Evolutionary conservation across 2,113 vertebrate genomes (phyloP).

Genomic region (Setophaga kirtlandii): DNA sequence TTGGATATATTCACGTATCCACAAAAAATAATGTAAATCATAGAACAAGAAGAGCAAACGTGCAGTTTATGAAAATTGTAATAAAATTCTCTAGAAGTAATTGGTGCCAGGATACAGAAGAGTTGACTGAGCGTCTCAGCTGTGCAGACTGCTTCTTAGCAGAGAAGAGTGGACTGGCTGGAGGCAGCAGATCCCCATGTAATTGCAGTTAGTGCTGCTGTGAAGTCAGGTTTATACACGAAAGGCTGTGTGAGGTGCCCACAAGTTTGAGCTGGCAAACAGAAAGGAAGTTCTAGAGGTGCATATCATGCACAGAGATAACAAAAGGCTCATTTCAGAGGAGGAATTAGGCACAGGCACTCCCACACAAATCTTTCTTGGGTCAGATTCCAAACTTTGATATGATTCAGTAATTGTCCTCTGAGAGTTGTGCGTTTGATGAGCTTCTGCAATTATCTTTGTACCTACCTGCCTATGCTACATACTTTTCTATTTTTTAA

Average conservation of each 20-base stretch:
- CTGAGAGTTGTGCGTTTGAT: not conserved
- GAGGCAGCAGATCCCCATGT: not conserved
- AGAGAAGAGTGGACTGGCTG: not conserved
- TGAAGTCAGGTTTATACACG: not conserved
- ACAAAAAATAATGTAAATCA: not conserved
- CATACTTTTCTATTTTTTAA: not conserved
- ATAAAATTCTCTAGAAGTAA: not conserved
- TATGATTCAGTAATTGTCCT: not conserved
- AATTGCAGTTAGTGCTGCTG: not conserved
- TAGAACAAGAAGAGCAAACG: not conserved
- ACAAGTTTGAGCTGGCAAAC: not conserved
- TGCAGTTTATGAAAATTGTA: not conserved
- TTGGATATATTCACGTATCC: not conserved
- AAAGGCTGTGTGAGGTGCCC: not conserved
- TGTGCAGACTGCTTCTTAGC: not conserved
- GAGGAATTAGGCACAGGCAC: not conserved
- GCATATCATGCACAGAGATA: not conserved
- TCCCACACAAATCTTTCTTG: not conserved
- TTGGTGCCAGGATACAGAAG: not conserved
- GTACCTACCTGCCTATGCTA: not conserved
- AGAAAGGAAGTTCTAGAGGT: not conserved
- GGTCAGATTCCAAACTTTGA: not conserved
- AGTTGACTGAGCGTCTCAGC: not conserved
- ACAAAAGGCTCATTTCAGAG: not conserved
- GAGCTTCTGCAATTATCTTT: not conserved